A percentile compares a stretch with the other conserved stretches of the same genome.
Conservation (phyloP, 2,888 invertebrate genomes). For the Drosophila kanekoi region DNA sequence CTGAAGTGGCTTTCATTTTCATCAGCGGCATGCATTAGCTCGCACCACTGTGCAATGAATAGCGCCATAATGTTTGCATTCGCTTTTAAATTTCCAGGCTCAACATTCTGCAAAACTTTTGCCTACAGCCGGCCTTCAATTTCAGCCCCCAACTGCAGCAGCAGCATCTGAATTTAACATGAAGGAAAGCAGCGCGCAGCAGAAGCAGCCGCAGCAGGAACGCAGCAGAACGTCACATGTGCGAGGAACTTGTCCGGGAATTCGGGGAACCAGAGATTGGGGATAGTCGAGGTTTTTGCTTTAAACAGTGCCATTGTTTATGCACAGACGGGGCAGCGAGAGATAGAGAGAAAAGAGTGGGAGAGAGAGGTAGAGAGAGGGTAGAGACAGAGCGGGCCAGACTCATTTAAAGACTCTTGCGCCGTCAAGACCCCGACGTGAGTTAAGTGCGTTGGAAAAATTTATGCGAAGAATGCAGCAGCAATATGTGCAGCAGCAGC, state of each 20-base stretch:
- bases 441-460: constrained; percentile 78
- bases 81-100: constrained; percentile 61
- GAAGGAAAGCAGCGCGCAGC: constrained; percentile 56
- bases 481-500: constrained; percentile 72
- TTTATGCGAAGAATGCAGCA: constrained; percentile 80
- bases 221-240: constrained; percentile 64
- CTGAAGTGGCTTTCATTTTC: constrained; percentile 13
- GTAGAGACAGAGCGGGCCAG: constrained; percentile 34
- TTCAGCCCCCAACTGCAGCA: constrained; percentile 10
- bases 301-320: constrained; percentile 68
- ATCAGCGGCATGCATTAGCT: constrained; percentile 15
- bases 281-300: constrained; percentile 51
- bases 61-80: constrained; percentile 68
- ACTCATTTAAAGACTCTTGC: constrained; percentile 69
- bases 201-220: constrained; percentile 32
- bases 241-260: constrained; percentile 34
- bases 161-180: constrained; percentile 60
- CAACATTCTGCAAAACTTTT: constrained; percentile 58
- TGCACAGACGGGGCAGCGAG: constrained; percentile 18
- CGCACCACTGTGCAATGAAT: constrained; percentile 62
- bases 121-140: constrained; percentile 44
- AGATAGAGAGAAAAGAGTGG: not conserved
- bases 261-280: constrained; percentile 29
- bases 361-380: not conserved
- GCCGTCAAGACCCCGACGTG: constrained; percentile 57